Base-by-base conservation (phyloP, 2,888 invertebrate species). In the Pristionchus entomophagus region DNA sequence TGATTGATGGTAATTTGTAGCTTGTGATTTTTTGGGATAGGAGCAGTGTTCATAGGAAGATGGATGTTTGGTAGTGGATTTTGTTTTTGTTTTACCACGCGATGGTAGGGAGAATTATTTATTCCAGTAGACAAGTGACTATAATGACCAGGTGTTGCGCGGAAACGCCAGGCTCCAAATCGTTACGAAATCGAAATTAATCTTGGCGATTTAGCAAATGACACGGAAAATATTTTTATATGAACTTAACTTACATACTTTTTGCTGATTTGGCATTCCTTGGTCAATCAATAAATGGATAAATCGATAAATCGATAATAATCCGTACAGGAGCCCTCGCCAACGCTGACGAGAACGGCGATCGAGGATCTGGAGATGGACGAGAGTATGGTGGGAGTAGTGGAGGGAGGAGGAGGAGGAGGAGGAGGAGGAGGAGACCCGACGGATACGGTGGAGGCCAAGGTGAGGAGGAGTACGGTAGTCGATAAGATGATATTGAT, bases 301-400 rank as follows among this genome's bases (percentile, higher is more conserved):
- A 22, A 85, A 86, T 86, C 45, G 62, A 26, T 56, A 65, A 78
- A 81, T 59, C 26, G 41, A 81, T 87, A 56, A 49, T 73, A 19
- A n/a, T 62, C 78, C 38, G 49, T 90, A 41, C 86, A 95, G 94
- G 95, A 95, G 88, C 94, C 95, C 35, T 95, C 95, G 8, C 95
- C 95, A 22, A 92, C 95, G 83, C 91, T 95, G 89, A 80, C 86
- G 84, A 91, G 91, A 78, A 86, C 91, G 82, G 91, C 91, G 12
- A 88, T 90, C 22, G 91, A 91, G 77, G 89, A 89, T 86, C 87
- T 89, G 51, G 92, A 92, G 80, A 73, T 91, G 86, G 92, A 92
- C 51, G 87, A 90, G 84, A 88, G 91, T 81, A 91, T 62, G 10
- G 62, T 32, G 2, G n/a, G n/a, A n/a, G n/a, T n/a, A n/a, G n/a